Base-by-base conservation (phyloP, 2,888 invertebrate species). In the Caradrina kadenii region DNA sequence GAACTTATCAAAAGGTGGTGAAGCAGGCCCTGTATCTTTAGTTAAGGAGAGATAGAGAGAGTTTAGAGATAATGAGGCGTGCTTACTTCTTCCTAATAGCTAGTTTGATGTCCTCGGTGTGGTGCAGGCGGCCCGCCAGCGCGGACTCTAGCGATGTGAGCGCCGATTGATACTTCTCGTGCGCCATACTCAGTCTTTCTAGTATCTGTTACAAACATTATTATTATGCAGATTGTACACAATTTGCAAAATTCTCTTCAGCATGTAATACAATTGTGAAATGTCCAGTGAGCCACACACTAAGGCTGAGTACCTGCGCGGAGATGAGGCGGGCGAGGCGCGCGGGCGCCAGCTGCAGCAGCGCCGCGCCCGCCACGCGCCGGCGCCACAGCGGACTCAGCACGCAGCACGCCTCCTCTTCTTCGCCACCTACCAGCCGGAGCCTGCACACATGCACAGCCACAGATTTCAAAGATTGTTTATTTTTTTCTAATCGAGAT, bases 101-200 rank as follows among this genome's bases (percentile, higher is more conserved):
- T 64, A 97, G 95, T 80, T 98, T 97, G 84, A 97, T 97, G 79
- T 98, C 98, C 86, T 98, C 98, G 0, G 98, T 98, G 85, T 97
- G 97, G 83, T 98, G 98, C 69, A 98, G 91, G 61, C 98, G 96
- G 8, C 97, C 97, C 0, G 97, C 97, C 69, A 98, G 96, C 81
- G 97, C 97, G 48, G 96, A 93, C 88, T 98, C 97, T 17, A 98
- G 92, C 50, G 97, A 96, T 35, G 97, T 94, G 68, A 98, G 96
- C 15, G 98, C 98, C 0, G 97, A 92, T 84, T 97, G 97, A 91
- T 98, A 98, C 0, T 97, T 93, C 86, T 98, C 98, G 89, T 98
- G 98, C 0, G 98, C 98, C 4, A 96, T 95, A 83, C 97, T 97
- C 45, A 98, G 93, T 58, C 97, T 96, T 81, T 98, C 98, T 80